Conservation (phyloP, 2,797 vertebrate species). For the Diglossa cyanea region DNA sequence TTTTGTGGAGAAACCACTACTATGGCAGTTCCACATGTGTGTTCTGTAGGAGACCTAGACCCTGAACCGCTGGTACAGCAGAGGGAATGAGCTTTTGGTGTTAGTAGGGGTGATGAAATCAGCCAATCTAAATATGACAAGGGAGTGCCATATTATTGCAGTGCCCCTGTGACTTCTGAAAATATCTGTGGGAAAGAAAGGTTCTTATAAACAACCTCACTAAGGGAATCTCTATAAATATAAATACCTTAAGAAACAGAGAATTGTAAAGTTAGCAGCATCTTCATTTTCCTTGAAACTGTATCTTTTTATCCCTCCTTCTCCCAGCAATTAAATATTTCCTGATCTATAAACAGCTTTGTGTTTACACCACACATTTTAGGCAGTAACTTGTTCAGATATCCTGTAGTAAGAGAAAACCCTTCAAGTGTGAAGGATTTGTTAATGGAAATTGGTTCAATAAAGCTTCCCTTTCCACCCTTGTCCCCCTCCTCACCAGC, state of each 20-base stretch:
- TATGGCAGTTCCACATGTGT: background rate
- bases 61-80: background rate
- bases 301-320: background rate
- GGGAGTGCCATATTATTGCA: background rate
- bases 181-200: background rate
- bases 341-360: conserved; percentile 16
- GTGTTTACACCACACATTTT: background rate
- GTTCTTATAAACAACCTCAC: background rate
- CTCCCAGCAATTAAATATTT: conserved; percentile 25
- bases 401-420: conserved; percentile 41
- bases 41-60: background rate
- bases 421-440: conserved; percentile 41
- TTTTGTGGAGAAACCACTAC: background rate
- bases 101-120: background rate
- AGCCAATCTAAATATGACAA: background rate
- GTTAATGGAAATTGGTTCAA: conserved; percentile 32
- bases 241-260: background rate
- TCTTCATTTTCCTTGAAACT: background rate
- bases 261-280: background rate
- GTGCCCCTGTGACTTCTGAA: background rate
- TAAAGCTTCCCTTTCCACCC: background rate
- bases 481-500: background rate
- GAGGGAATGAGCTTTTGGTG: background rate
- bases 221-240: background rate
- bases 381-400: conserved; percentile 14